These are phyloP conservation scores for Oxygymnocypris stewartii DNA, from an alignment of 2,113 vertebrate genomes.

Conservation along the genomic window DNA sequence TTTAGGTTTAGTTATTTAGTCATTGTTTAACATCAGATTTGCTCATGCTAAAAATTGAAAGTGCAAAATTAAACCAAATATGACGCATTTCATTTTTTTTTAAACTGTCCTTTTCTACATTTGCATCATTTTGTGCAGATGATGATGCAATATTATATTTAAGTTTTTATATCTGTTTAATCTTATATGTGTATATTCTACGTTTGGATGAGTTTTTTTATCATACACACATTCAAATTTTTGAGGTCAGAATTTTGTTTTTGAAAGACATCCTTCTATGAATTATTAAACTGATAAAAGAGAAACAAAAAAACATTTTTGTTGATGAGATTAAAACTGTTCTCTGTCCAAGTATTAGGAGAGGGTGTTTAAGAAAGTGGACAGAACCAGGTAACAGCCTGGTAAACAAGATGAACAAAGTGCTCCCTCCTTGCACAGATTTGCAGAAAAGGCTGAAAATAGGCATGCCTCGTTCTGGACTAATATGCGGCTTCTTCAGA, in stretches of 20 bases:
- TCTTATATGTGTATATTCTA: too few relatives aligned
- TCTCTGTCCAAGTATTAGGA: background rate
- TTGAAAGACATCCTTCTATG: background rate
- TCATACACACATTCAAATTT: background rate
- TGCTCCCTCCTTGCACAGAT: constrained; percentile 51
- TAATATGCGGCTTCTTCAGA: constrained; percentile 55
- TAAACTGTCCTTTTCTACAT: too few relatives aligned
- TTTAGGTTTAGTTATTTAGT: background rate
- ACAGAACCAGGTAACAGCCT: constrained; percentile 43
- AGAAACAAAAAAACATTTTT: background rate
- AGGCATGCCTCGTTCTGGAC: constrained; percentile 43
- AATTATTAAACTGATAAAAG: background rate
- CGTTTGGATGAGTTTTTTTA: background rate
- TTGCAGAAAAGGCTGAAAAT: constrained; percentile 33
- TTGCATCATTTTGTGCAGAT: too few relatives aligned
- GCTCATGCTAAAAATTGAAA: too few relatives aligned
- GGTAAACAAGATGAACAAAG: constrained; percentile 46
- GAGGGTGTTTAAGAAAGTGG: background rate
- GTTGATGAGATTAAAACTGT: background rate
- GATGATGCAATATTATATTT: too few relatives aligned
- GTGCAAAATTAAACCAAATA: background rate
- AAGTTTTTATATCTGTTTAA: too few relatives aligned
- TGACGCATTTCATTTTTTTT: too few relatives aligned
- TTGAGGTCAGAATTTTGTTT: background rate
- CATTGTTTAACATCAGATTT: background rate